Percentiles rank a stretch among this genome's conserved stretches.
Conservation (phyloP, 1,140 invertebrate species). For the Eciton burchellii region DNA sequence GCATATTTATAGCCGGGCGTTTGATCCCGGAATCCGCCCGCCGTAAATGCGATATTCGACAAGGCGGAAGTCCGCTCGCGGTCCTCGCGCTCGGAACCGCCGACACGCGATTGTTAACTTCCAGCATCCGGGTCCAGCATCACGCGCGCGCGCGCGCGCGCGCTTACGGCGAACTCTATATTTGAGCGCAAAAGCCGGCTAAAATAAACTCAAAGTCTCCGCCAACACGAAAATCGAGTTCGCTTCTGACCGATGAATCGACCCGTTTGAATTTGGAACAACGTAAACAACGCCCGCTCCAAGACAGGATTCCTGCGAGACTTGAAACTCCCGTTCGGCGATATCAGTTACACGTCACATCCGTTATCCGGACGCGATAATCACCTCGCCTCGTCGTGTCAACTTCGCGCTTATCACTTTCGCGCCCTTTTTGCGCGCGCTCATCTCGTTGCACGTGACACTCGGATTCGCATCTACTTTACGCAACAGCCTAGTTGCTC, state of each 20-base stretch:
- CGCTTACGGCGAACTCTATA: background rate
- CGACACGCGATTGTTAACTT: background rate
- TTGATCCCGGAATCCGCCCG: background rate
- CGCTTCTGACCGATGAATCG: conserved; percentile 38
- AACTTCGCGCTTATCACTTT: no score
- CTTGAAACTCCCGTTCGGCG: background rate
- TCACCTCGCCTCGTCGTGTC: no score
- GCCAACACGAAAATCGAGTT: conserved; percentile 32
- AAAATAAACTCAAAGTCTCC: conserved; percentile 29
- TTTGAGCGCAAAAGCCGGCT: background rate
- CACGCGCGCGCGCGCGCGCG: no score
- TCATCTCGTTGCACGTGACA: no score
- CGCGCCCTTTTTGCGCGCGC: no score
- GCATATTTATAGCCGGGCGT: conserved; percentile 63
- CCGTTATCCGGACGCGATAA: background rate
- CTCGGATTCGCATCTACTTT: no score
- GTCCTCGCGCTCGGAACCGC: background rate
- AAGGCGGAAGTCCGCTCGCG: background rate
- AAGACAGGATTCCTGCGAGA: conserved; percentile 5
- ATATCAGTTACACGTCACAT: background rate
- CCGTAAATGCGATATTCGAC: conserved; percentile 8
- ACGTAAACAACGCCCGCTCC: conserved; percentile 20
- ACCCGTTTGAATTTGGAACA: conserved; percentile 25
- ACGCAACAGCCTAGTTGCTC: no score
- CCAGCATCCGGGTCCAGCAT: no score